phyloP scores from a whole-genome alignment of 2,113 vertebrate species.

The Lepus americanus region DNA sequence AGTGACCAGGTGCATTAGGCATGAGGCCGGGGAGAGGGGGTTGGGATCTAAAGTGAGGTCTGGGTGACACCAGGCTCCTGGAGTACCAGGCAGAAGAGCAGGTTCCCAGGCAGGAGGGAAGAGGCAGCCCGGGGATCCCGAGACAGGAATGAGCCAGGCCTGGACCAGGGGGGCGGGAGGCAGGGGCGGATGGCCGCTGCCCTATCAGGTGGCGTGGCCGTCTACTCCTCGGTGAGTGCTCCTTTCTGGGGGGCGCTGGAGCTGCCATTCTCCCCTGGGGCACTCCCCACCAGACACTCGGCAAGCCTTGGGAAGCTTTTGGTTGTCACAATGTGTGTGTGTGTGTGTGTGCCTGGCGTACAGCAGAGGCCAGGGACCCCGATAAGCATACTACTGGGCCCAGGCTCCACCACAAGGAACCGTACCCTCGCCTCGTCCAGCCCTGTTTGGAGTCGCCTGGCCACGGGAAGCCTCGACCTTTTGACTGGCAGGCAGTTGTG shows the following conservation, averaged over 20 bases:
- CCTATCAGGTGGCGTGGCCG: accelerated
- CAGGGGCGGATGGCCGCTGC: neutral
- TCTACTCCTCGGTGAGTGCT: neutral
- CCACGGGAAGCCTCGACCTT: too few relatives aligned
- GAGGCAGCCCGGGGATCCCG: too few relatives aligned
- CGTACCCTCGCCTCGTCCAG: too few relatives aligned
- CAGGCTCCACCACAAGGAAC: neutral
- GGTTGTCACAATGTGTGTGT: neutral
- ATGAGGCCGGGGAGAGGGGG: neutral
- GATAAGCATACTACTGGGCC: neutral
- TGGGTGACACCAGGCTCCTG: neutral
- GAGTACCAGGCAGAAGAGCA: neutral
- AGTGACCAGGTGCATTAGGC: accelerated
- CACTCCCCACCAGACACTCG: neutral
- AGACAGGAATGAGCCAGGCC: accelerated
- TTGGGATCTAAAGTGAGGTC: neutral
- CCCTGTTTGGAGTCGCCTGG: neutral
- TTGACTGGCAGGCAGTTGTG: too few relatives aligned
- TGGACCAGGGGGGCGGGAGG: neutral
- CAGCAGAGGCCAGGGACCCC: neutral
- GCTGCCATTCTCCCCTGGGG: accelerated
- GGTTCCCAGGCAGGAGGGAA: neutral
- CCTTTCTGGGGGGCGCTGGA: neutral
- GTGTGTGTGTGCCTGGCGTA: neutral
- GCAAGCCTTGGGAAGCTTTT: neutral